These are phyloP conservation scores for Ophthalmolycus amberensis DNA, from an alignment of 2,113 vertebrate species.

Conservation along the genomic window DNA sequence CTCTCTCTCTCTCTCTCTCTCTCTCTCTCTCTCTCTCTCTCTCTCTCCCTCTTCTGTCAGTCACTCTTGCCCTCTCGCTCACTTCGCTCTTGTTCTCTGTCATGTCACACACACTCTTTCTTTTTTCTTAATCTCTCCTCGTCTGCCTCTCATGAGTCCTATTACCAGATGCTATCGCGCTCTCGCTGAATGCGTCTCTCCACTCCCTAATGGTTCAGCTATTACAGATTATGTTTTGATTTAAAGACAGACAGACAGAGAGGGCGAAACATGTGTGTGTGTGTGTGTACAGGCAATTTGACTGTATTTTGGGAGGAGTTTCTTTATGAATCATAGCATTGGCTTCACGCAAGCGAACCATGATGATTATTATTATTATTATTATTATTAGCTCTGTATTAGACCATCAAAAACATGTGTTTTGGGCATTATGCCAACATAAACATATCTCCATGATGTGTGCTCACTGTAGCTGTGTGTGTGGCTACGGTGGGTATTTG, in stretches of 20 bases:
- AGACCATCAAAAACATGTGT: constrained; percentile 55
- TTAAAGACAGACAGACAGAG: constrained; percentile 33
- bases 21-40: neutral
- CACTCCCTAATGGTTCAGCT: constrained; percentile 49
- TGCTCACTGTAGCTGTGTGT: constrained; percentile 20
- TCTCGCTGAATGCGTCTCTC: constrained; percentile 50
- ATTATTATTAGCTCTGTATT: constrained; percentile 37
- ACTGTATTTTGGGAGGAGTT: constrained; percentile 38
- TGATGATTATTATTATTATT: constrained; percentile 28
- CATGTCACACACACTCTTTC: constrained; percentile 56
- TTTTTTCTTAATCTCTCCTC: constrained; percentile 36
- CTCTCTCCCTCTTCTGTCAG: constrained; percentile 47
- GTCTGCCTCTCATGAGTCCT: constrained; percentile 54
- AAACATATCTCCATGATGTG: constrained; percentile 45
- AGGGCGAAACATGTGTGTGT: constrained; percentile 10
- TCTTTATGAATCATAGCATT: constrained; percentile 54
- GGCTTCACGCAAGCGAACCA: constrained; percentile 46
- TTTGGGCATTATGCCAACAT: constrained; percentile 33
- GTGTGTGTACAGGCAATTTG: constrained; percentile 48
- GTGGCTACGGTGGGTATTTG: constrained; percentile 39
- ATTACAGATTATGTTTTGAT: constrained; percentile 64
- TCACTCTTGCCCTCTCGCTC: constrained; percentile 51
- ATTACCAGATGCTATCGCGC: constrained; percentile 72
- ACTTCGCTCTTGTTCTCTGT: constrained; percentile 57
- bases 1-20: too few relatives aligned